Percentiles rank a stretch among this genome's conserved stretches.
phyloP scores from a whole-genome alignment of 35 echinoderm and acorn worm genomes.

The Heliocidaris tuberculata region DNA sequence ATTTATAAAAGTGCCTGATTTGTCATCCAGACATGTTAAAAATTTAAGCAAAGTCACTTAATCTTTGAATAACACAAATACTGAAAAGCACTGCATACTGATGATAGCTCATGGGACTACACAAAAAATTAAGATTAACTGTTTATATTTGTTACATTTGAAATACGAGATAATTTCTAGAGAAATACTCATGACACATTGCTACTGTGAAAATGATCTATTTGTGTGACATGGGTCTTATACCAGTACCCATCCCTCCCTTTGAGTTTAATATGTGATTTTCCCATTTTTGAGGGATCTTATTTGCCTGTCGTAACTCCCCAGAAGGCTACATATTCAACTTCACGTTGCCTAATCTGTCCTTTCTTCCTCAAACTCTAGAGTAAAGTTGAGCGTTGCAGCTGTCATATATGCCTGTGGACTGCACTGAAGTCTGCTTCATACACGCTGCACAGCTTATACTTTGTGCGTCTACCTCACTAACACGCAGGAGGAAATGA shows the following conservation, averaged over 20 bases:
- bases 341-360: background rate
- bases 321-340: background rate
- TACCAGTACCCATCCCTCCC: too few species aligned
- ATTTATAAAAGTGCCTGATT: background rate
- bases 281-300: background rate
- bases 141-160: too few species aligned
- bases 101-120: background rate
- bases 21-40: too few species aligned
- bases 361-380: background rate
- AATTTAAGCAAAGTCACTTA: too few species aligned
- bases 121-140: too few species aligned
- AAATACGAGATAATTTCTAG: too few species aligned
- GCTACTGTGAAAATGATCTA: too few species aligned
- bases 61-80: background rate
- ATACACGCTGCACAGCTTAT: background rate
- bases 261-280: background rate
- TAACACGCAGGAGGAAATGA: background rate
- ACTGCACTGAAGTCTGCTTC: background rate
- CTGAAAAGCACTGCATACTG: background rate
- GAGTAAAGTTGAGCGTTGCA: background rate
- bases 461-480: background rate
- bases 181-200: too few species aligned
- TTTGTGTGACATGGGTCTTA: too few species aligned
- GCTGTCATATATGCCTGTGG: background rate
- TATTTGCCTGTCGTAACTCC: too few species aligned